These are phyloP conservation scores for Aradophagus sp. DNA, from an alignment of 1,140 invertebrate genomes.

Conservation along the genomic window DNA sequence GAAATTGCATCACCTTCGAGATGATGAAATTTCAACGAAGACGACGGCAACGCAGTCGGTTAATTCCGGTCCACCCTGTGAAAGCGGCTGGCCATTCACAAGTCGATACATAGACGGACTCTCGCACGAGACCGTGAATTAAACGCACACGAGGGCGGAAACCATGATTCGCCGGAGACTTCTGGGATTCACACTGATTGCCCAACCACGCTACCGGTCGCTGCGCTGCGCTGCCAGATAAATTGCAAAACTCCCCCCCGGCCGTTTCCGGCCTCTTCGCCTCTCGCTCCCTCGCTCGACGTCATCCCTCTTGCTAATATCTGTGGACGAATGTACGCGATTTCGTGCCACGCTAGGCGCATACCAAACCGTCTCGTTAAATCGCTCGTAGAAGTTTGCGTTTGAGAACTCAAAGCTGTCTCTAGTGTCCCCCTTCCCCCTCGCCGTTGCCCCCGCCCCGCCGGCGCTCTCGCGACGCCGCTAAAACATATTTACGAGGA, in stretches of 20 bases:
- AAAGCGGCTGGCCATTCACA: constrained; percentile 29
- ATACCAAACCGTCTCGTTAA: constrained; percentile 56
- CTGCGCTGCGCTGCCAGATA: constrained; percentile 55
- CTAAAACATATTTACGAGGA: constrained; percentile 58
- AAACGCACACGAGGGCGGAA: constrained; percentile 56
- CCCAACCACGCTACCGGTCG: constrained; percentile 55
- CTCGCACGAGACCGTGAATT: constrained; percentile 47
- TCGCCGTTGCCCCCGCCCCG: constrained; percentile 13
- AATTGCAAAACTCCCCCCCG: constrained; percentile 68
- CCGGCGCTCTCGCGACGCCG: constrained; percentile 41
- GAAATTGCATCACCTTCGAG: too few relatives aligned
- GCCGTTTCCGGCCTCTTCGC: too few relatives aligned
- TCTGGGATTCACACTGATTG: constrained; percentile 66
- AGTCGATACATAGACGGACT: constrained; percentile 43
- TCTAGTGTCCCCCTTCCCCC: constrained; percentile 58
- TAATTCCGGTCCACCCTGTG: constrained; percentile 28
- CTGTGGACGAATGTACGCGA: too few relatives aligned
- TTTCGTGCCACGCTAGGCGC: constrained; percentile 43
- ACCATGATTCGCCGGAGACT: constrained; percentile 62
- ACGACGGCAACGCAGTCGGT: constrained; percentile 21
- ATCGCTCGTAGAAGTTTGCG: constrained; percentile 58
- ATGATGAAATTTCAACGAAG: too few relatives aligned
- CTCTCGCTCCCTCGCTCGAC: too few relatives aligned
- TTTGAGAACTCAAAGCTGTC: constrained; percentile 61
- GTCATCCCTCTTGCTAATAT: too few relatives aligned